Conservation (phyloP, 1,140 invertebrate species). For the Lysiphlebus fabarum region DNA sequence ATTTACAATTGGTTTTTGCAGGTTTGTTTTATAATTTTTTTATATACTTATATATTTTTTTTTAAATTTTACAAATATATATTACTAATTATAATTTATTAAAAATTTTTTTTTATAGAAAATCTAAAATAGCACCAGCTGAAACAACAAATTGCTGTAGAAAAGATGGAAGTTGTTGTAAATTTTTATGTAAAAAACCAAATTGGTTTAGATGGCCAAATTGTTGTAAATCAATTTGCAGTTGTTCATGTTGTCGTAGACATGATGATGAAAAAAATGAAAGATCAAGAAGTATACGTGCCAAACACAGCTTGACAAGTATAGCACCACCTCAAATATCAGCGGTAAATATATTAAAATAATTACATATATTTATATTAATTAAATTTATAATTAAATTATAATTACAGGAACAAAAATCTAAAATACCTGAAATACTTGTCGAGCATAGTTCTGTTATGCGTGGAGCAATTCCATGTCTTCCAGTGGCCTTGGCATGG, state of each 20-base stretch:
- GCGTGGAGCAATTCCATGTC: conserved; percentile 83
- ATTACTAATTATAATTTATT: too few species aligned
- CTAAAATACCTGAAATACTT: conserved; percentile 72
- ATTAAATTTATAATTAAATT: conserved; percentile 19
- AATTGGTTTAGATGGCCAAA: conserved; percentile 29
- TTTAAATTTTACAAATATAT: too few species aligned
- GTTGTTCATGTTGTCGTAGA: conserved; percentile 31
- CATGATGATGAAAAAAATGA: conserved; percentile 27
- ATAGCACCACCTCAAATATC: conserved; percentile 48
- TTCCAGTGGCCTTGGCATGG: conserved; percentile 79
- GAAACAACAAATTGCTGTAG: conserved; percentile 41
- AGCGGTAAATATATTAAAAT: conserved; percentile 35
- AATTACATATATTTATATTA: conserved; percentile 21
- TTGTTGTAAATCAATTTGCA: conserved; percentile 26
- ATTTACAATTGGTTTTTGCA: conserved; percentile 13
- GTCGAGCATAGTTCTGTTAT: conserved; percentile 80
- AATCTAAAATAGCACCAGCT: conserved; percentile 40
- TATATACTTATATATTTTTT: neutral
- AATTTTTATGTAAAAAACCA: conserved; percentile 38
- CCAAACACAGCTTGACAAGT: conserved; percentile 53
- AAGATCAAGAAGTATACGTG: conserved; percentile 43
- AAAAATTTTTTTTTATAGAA: conserved; percentile 3
- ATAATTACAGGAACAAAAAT: conserved; percentile 68
- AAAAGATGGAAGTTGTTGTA: conserved; percentile 41
- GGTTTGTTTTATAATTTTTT: conserved; percentile 5